Conservation (phyloP, 2,888 invertebrate genomes). For the Quadroppia sp. region DNA sequence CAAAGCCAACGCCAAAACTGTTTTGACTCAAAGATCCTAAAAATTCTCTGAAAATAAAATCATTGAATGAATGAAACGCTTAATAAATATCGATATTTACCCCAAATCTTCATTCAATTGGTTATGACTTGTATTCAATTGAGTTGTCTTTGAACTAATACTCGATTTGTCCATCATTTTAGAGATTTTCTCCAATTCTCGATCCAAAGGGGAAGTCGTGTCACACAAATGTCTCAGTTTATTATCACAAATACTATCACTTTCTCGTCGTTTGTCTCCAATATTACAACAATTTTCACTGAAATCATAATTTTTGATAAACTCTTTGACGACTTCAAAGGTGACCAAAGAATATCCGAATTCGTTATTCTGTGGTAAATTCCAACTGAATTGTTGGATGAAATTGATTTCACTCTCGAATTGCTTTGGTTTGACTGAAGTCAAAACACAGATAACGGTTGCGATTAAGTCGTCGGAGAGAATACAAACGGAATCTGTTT, state of each 20-base stretch:
- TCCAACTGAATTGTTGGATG: constrained; percentile 40
- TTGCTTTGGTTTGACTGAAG: background rate
- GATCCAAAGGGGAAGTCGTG: constrained; percentile 33
- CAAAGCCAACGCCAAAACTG: constrained; percentile 9
- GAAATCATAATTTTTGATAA: constrained; percentile 30
- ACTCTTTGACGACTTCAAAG: constrained; percentile 41
- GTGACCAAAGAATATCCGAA: constrained; percentile 41
- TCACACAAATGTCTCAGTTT: background rate
- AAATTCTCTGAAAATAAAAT: constrained; percentile 24
- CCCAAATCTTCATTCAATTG: constrained; percentile 11
- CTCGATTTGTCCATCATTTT: constrained; percentile 37
- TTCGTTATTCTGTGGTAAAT: constrained; percentile 40
- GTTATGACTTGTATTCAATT: background rate
- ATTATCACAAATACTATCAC: background rate
- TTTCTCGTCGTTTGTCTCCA: background rate
- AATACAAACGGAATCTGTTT: constrained; percentile 30
- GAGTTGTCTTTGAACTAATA: background rate
- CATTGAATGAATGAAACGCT: background rate
- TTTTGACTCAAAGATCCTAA: constrained; percentile 29
- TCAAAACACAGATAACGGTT: constrained; percentile 36
- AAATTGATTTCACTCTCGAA: constrained; percentile 39
- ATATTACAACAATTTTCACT: background rate
- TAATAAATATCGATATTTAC: background rate
- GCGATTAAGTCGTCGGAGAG: constrained; percentile 41
- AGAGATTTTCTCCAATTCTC: constrained; percentile 41